These are phyloP conservation scores for Amphipoea lucens DNA, from an alignment of 2,888 invertebrate genomes.

Conservation along the genomic window DNA sequence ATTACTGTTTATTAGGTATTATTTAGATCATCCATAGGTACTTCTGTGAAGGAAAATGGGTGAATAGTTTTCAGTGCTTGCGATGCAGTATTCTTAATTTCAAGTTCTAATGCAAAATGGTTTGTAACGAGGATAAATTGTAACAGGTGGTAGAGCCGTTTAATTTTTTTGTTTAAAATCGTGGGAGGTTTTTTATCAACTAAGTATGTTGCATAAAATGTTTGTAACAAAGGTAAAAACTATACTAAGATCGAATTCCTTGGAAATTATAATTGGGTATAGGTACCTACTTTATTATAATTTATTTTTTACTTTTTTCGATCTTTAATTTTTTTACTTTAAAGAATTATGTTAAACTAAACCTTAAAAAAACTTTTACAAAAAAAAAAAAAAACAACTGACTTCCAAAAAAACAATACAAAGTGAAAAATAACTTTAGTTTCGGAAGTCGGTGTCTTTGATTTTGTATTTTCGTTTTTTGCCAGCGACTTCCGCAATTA, in stretches of 20 bases:
- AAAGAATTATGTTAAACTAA: too few relatives aligned
- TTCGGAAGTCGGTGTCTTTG: too few relatives aligned
- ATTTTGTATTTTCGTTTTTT: too few relatives aligned
- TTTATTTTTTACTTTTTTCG: too few relatives aligned
- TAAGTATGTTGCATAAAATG: background rate
- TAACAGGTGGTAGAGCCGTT: slow-evolving; percentile 29
- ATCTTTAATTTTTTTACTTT: background rate
- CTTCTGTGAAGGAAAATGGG: background rate
- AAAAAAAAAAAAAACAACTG: too few relatives aligned
- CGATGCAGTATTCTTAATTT: background rate
- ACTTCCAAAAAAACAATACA: too few relatives aligned
- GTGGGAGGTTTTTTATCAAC: slow-evolving; percentile 25
- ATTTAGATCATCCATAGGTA: slow-evolving; percentile 16
- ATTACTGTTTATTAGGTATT: slow-evolving; percentile 9
- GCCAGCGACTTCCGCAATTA: too few relatives aligned
- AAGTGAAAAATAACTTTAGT: too few relatives aligned
- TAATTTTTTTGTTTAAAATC: background rate
- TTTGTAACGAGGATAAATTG: background rate
- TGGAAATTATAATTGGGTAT: background rate
- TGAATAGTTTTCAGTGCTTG: background rate
- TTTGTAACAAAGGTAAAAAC: background rate
- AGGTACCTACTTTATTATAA: background rate
- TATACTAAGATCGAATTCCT: background rate
- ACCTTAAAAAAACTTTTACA: too few relatives aligned
- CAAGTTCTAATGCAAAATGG: background rate